Evolutionary conservation across 2,113 vertebrate species (phyloP).

Genomic region (Sceloporus undulatus): DNA sequence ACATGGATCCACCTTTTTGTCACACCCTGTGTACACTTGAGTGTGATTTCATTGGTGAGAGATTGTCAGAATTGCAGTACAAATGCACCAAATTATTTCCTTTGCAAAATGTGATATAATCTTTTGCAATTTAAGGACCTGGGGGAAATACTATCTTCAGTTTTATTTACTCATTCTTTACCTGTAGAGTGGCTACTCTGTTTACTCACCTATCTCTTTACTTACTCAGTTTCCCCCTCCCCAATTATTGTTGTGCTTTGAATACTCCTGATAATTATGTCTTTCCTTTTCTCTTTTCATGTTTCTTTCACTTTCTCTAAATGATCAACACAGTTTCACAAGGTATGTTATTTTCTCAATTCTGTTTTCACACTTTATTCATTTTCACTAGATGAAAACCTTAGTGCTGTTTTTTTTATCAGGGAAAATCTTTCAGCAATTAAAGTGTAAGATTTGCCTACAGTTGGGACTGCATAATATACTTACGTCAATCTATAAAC

Average conservation of each 20-base stretch:
- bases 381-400: background rate
- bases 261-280: constrained; percentile 60
- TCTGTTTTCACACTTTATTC: background rate
- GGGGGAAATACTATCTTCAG: background rate
- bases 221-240: background rate
- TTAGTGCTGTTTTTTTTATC: background rate
- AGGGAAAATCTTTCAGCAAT: constrained; percentile 26
- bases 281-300: constrained; percentile 70
- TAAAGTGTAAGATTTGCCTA: background rate
- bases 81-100: background rate
- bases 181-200: constrained; percentile 35
- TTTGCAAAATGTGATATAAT: constrained; percentile 19
- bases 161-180: constrained; percentile 18
- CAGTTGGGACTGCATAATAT: background rate
- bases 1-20: too few species aligned
- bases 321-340: constrained; percentile 83
- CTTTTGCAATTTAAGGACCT: background rate
- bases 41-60: background rate
- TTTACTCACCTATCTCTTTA: constrained; percentile 35
- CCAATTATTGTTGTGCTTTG: background rate
- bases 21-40: too few species aligned
- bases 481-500: background rate
- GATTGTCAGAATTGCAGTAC: too few species aligned
- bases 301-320: constrained; percentile 70
- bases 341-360: constrained; percentile 78